Evolutionary conservation across 30 jellyfish, hydroid and myxozoan species (phyloP), one percentile per base, ranked within the genome.

Genomic region (Turritopsis dohrnii): DNA sequence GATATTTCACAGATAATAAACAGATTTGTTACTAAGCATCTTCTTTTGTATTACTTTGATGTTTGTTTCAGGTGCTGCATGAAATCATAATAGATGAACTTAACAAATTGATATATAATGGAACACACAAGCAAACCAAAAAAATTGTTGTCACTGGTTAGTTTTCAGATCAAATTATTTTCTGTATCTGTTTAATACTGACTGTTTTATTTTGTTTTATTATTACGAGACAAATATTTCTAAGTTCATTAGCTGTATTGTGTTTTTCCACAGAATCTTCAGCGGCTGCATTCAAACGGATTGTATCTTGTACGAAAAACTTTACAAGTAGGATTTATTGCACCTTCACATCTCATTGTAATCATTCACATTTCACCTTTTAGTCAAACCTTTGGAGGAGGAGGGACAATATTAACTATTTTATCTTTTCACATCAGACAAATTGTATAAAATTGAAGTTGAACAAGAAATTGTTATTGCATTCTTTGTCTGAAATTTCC

Each of bases 81-180:
- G 99, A 94, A 29, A 69, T 89, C 23, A 54, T 94, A 29, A 89
- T 94, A 1, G 99, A 94, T 65, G 99, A 94, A 72, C 86, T 94
- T 23, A 88, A 83, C 86, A 88, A 89, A 71, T 97, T 88, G 54
- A 87, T 94, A 7, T 85, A 94, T 81, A 73, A 94, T 16, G 99
- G 89, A 73, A 52, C 89, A 53, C 72, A 76, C 27, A 91, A 91
- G 30, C 72, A 80, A 1, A 75, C 26, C 71, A 91, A 87, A 76
- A 89, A 80, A 30, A 88, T 71, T 54, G 83, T 76, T 52, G 60
- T 92, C 0, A 41, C 71, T 53, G 96, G 96, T 89, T 79, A 17
- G 90, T 41, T 41, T 41, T 41, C 60, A 41, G n/a, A n/a, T n/a
- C n/a, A n/a, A n/a, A n/a, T n/a, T n/a, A n/a, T n/a, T n/a, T n/a